phyloP scores from a whole-genome alignment of 2,888 invertebrate species.

The Pandemis heparana region DNA sequence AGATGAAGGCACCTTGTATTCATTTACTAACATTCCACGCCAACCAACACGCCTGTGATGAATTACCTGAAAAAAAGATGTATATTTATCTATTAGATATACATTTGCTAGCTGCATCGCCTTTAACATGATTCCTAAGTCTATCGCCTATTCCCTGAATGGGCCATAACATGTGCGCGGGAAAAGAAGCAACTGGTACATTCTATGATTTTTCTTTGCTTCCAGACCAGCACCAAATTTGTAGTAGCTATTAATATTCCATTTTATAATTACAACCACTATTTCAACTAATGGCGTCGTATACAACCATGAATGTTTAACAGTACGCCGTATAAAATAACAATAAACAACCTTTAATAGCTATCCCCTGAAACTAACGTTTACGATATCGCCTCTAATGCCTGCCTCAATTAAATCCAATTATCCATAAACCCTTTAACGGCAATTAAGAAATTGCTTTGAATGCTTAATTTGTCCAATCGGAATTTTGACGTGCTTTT shows the following conservation, averaged over 20 bases:
- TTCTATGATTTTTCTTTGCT: too few relatives aligned
- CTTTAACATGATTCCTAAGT: too few relatives aligned
- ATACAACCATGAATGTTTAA: conserved; percentile 16
- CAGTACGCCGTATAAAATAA: conserved; percentile 19
- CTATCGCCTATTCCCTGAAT: too few relatives aligned
- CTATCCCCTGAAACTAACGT: conserved; percentile 22
- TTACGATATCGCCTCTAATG: conserved; percentile 28
- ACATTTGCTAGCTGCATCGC: too few relatives aligned
- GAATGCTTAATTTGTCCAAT: conserved; percentile 6
- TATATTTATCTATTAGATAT: too few relatives aligned
- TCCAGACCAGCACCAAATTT: too few relatives aligned
- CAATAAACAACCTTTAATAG: conserved; percentile 15
- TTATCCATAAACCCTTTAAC: conserved; percentile 32
- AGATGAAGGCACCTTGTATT: too few relatives aligned
- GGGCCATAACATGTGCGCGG: too few relatives aligned
- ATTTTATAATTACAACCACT: not conserved
- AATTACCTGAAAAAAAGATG: too few relatives aligned
- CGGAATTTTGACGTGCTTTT: not conserved
- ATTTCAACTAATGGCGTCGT: not conserved
- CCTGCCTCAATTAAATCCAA: conserved; percentile 30
- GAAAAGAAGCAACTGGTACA: too few relatives aligned
- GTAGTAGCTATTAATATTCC: not conserved
- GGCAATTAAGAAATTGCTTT: conserved; percentile 28
- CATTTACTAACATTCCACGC: too few relatives aligned
- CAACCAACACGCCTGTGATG: too few relatives aligned